Base-by-base conservation (phyloP, 2,113 vertebrate species). In the Acinonyx jubatus region DNA sequence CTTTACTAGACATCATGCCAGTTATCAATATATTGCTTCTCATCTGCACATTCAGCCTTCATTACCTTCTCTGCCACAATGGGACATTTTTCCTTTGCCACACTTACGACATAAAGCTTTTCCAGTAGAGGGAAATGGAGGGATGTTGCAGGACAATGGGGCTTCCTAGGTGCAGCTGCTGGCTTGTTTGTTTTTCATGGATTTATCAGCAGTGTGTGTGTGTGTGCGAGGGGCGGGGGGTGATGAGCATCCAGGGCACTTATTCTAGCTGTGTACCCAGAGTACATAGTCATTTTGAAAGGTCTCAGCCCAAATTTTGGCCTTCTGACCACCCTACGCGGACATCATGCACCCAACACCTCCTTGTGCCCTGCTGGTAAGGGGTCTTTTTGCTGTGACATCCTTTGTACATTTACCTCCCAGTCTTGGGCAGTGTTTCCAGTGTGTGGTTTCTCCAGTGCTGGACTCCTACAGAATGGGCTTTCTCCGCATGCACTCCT, bases 151-250 rank as follows among this genome's bases (percentile, higher is more conserved):
- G 18, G 7, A 76, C 23, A 50, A 55, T 23, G 15, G 6, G 25
- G n/a, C 5, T 19, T 88, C 12, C 7, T 19, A 36, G 2, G 0
- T 3, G 57, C 25, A 41, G 15, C 48, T 29, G 10, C 6, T 2
- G 2, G 12, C 38, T 48, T 15, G 48, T 36, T 89, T 2, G 33
- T 65, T 96, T 69, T 91, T 50, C 8, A 2, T n/a, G 79, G 52
- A 33, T 74, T 89, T 45, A 31, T 36, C 33, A 4, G 41, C 8
- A 82, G 7, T 23, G 2, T 82, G 33, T 12, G n/a, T 65, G 41
- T 50, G 36, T 78, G 9, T 45, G 23, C n/a, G n/a, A n/a, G 45
- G 2, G 5, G 4, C n/a, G 41, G 50, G 61, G 41, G 33, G 45
- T 9, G 45, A 45, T 45, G 45, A 61, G 27, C 13, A 15, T 82